Conservation (phyloP, 2,888 invertebrate species). For the Zhengitettix transpicula region DNA sequence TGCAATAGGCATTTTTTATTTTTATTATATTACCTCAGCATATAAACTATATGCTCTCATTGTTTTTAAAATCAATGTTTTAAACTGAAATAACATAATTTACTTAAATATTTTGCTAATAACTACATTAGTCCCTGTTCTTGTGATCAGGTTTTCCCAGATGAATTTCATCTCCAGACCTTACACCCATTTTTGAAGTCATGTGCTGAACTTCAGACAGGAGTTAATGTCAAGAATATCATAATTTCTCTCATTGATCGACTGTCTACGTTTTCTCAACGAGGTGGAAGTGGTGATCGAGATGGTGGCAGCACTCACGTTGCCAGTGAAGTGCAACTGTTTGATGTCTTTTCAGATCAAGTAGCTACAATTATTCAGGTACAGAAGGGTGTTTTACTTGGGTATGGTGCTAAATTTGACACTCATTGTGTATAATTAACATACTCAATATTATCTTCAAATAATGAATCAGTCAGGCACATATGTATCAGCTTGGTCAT, state of each 20-base stretch:
- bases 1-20: no score
- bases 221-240: slow-evolving; percentile 95
- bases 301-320: slow-evolving; percentile 28
- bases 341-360: slow-evolving; percentile 96
- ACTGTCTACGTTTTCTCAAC: slow-evolving; percentile 67
- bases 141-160: slow-evolving; percentile 68
- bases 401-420: no score
- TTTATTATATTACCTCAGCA: no score
- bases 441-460: neutral
- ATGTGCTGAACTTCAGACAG: slow-evolving; percentile 87
- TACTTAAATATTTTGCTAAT: no score
- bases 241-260: slow-evolving; percentile 92
- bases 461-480: neutral
- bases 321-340: slow-evolving; percentile 79
- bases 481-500: neutral
- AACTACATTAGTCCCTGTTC: no score
- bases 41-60: no score
- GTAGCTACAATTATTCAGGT: slow-evolving; percentile 89
- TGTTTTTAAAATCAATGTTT: no score
- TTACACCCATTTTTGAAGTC: slow-evolving; percentile 90
- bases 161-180: slow-evolving; percentile 95
- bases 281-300: slow-evolving; percentile 39
- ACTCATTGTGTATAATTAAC: neutral
- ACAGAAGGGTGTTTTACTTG: slow-evolving; percentile 5
- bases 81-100: no score